Percentiles rank a stretch among this genome's conserved stretches.
Evolutionary conservation across 2,888 invertebrate genomes (phyloP).

Genomic region (Dynastes hyllus): DNA sequence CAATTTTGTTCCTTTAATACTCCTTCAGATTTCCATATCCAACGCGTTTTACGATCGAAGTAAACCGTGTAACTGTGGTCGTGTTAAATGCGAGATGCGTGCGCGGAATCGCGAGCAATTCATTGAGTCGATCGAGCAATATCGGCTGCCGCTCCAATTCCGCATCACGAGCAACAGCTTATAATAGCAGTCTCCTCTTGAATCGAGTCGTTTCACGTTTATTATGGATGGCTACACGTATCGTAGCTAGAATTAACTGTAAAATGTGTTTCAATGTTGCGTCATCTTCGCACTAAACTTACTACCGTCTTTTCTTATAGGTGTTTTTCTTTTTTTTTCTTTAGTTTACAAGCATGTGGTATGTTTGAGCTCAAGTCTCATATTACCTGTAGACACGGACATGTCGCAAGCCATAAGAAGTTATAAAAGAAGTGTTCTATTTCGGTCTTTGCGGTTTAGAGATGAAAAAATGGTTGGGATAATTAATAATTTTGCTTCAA

Average conservation of each 20-base stretch:
- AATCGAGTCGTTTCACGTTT: conserved; percentile 5
- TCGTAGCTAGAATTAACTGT: conserved; percentile 35
- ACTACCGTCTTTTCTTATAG: not conserved
- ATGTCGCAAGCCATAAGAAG: not conserved
- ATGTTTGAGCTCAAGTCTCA: not conserved
- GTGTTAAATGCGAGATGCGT: conserved; percentile 7
- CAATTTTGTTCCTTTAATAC: too few relatives aligned
- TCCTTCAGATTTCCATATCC: too few relatives aligned
- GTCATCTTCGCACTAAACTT: not conserved
- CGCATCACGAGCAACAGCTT: not conserved
- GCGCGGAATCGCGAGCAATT: conserved; percentile 14
- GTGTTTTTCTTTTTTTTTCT: not conserved
- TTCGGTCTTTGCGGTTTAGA: not conserved
- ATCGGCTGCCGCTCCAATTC: conserved; percentile 15
- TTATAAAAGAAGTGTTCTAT: not conserved
- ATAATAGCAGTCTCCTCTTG: not conserved
- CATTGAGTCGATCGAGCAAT: conserved; percentile 12
- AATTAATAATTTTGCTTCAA: not conserved
- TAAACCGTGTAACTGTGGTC: conserved; percentile 22
- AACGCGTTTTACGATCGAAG: conserved; percentile 3
- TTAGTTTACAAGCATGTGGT: not conserved
- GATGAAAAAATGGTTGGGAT: not conserved
- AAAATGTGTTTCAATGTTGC: not conserved
- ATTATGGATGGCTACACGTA: conserved; percentile 23
- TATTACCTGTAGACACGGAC: not conserved